Evolutionary conservation across 1,140 invertebrate genomes (phyloP).

Genomic region (Bacillus rossius): DNA sequence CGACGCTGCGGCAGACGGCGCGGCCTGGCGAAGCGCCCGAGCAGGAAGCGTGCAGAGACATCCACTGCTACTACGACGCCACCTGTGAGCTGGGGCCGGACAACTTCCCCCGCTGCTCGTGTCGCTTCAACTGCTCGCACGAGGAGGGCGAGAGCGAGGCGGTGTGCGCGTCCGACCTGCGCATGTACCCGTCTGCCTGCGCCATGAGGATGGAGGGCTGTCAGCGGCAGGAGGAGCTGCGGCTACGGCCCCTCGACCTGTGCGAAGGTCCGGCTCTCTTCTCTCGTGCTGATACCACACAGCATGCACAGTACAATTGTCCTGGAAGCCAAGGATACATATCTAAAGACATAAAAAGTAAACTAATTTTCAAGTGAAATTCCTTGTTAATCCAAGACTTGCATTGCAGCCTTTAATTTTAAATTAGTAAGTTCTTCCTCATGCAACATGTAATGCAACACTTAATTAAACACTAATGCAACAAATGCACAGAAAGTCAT

Average conservation of each 20-base stretch:
- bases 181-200: conserved; percentile 75
- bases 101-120: conserved; percentile 69
- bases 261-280: conserved; percentile 64
- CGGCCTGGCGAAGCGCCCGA: conserved; percentile 2
- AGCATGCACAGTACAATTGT: too few species aligned
- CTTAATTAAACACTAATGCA: too few species aligned
- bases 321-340: too few species aligned
- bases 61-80: conserved; percentile 77
- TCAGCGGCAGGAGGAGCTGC: conserved; percentile 72
- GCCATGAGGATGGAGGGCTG: conserved; percentile 84
- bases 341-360: too few species aligned
- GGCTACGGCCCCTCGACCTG: conserved; percentile 68
- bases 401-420: too few species aligned
- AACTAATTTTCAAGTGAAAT: too few species aligned
- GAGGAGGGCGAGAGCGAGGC: conserved; percentile 48
- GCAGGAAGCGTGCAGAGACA: conserved; percentile 43
- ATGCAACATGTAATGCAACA: too few species aligned
- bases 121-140: conserved; percentile 61
- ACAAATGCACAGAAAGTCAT: too few species aligned
- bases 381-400: too few species aligned
- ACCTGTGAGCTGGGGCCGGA: conserved; percentile 72
- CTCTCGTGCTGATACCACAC: too few species aligned
- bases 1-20: conserved; percentile 4
- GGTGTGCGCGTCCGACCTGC: conserved; percentile 79
- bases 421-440: too few species aligned